A percentile compares a stretch with the other conserved stretches of the same genome.
Conservation (phyloP, 2,113 vertebrate species). For the Elaphurus davidianus region DNA sequence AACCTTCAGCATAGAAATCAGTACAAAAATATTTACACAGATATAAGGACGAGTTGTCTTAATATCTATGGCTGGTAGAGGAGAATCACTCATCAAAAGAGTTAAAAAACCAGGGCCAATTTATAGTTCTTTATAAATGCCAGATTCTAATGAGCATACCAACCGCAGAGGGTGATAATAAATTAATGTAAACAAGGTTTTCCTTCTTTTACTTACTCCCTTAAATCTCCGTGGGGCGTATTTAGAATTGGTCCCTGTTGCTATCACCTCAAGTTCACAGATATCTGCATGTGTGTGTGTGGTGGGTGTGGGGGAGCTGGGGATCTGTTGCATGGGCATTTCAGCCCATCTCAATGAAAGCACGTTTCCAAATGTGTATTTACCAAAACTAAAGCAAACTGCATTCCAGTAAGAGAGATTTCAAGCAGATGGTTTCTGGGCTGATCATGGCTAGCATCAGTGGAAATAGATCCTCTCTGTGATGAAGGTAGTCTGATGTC, state of each 20-base stretch:
- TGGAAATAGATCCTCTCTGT: too few relatives aligned
- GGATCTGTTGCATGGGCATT: background rate
- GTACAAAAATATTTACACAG: background rate
- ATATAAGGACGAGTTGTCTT: background rate
- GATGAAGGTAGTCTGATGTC: background rate
- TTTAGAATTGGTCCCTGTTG: background rate
- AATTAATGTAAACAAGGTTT: background rate
- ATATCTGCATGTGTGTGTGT: background rate
- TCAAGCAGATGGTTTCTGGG: background rate
- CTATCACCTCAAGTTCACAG: background rate
- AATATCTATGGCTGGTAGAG: background rate
- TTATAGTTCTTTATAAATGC: background rate
- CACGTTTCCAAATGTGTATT: background rate
- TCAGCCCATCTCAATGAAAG: fast-evolving
- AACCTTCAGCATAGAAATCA: background rate
- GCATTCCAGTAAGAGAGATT: background rate
- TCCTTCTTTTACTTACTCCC: background rate
- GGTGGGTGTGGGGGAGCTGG: background rate
- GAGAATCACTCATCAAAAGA: background rate
- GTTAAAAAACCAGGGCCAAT: background rate
- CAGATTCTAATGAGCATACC: background rate
- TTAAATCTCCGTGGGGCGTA: background rate
- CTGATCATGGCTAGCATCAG: fast-evolving
- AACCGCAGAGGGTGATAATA: background rate
- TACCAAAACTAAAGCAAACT: too few relatives aligned